A percentile compares a stretch with the other conserved stretches of the same genome.
phyloP scores from a whole-genome alignment of 1,140 invertebrate genomes.

The Anthonomus grandis region DNA sequence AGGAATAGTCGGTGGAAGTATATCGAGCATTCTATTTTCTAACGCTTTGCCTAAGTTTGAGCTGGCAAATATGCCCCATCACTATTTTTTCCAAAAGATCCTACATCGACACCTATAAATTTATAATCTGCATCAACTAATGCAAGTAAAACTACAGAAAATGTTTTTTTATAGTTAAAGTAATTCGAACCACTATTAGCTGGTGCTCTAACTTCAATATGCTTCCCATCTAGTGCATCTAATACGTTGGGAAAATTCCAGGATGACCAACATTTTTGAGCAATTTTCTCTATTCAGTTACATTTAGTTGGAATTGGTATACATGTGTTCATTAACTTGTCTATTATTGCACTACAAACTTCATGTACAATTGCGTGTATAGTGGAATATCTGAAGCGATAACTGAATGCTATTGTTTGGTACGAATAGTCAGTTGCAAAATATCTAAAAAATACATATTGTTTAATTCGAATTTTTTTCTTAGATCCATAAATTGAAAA shows the following conservation, averaged over 20 bases:
- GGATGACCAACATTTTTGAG: no score
- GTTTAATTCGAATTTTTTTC: no score
- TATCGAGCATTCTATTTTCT: background rate
- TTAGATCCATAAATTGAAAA: no score
- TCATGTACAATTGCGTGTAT: no score
- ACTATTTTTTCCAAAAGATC: background rate
- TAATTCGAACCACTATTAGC: background rate
- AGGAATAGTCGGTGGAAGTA: background rate
- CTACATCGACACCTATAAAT: background rate
- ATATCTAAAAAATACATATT: no score
- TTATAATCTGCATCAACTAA: background rate
- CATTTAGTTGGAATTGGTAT: no score
- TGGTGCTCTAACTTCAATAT: background rate
- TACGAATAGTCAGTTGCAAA: no score
- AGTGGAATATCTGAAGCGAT: no score
- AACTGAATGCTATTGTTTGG: no score
- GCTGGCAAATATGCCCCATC: constrained; percentile 5
- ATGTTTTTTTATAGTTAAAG: background rate
- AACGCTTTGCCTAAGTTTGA: background rate
- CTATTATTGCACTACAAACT: no score
- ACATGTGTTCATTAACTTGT: no score
- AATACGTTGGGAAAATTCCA: background rate
- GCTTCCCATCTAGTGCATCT: background rate
- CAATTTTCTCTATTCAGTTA: no score
- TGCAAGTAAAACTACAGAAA: background rate